Conservation (phyloP, 2,113 vertebrate species). For the Triplophysa rosa region DNA sequence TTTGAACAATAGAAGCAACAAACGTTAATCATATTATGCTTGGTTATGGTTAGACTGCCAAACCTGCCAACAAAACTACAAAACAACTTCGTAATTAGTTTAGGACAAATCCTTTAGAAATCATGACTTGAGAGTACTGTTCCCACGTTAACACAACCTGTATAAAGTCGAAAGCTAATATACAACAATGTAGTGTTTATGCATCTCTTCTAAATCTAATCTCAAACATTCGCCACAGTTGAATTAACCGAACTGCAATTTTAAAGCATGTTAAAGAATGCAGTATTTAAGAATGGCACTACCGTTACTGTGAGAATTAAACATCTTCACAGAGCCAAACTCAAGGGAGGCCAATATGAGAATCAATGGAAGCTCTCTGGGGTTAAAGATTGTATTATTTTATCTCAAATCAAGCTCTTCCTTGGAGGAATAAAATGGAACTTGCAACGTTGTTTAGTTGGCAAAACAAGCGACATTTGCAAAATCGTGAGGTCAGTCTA, state of each 20-base stretch:
- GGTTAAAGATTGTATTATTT: conserved; percentile 18
- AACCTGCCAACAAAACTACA: conserved; percentile 10
- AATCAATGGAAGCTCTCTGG: conserved; percentile 6
- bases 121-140: background rate
- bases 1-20: conserved; percentile 11
- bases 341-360: background rate
- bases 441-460: conserved; percentile 44
- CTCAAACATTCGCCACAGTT: background rate
- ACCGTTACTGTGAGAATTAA: background rate
- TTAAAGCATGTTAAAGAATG: background rate
- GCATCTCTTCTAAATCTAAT: conserved; percentile 1
- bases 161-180: background rate
- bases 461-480: conserved; percentile 8
- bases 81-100: background rate
- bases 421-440: background rate
- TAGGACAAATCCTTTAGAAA: conserved; percentile 19
- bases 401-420: background rate
- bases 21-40: background rate
- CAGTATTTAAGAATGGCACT: conserved; percentile 13
- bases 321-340: conserved; percentile 22
- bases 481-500: background rate
- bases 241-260: background rate
- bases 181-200: conserved; percentile 28
- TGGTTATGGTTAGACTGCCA: background rate
- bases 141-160: conserved; percentile 8